Percentiles rank a stretch among this genome's conserved stretches.
Evolutionary conservation across 2,113 vertebrate genomes (phyloP).

Genomic region (Malurus elegans): DNA sequence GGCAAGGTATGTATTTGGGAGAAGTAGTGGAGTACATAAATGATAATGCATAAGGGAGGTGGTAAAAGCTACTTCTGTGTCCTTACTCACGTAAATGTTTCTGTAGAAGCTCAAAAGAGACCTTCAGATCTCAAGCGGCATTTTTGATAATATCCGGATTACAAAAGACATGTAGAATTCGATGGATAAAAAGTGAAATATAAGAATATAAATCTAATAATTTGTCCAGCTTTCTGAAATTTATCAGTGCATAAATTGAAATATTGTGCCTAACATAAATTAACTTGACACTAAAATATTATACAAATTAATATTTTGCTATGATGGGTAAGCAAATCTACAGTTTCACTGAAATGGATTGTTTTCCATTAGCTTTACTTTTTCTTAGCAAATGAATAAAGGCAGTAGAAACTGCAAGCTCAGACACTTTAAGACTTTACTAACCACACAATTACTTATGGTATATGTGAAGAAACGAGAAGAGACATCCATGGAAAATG

Average conservation of each 20-base stretch:
- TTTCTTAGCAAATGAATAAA: conserved; percentile 37
- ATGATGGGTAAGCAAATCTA: not conserved
- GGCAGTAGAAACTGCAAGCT: conserved; percentile 13
- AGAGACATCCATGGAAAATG: not conserved
- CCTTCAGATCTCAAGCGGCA: not conserved
- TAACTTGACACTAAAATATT: conserved; percentile 23
- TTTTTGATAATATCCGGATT: not conserved
- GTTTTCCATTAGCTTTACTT: conserved; percentile 13
- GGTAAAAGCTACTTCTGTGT: not conserved
- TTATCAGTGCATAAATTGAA: not conserved
- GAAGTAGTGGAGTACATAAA: not conserved
- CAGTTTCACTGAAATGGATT: not conserved
- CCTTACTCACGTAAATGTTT: not conserved
- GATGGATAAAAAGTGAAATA: not conserved
- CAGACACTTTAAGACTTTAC: not conserved
- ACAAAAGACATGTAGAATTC: not conserved
- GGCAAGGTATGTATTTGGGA: not conserved
- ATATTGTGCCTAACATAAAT: not conserved
- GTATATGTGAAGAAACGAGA: conserved; percentile 37
- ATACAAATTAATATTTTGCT: not conserved
- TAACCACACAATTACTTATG: not conserved
- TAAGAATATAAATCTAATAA: not conserved
- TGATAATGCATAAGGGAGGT: not conserved
- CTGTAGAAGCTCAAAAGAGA: not conserved
- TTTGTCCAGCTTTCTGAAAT: not conserved